A percentile compares a stretch with the other conserved stretches of the same genome.
Conservation (phyloP, 2,113 vertebrate genomes). For the Macheiramphus alcinus region DNA sequence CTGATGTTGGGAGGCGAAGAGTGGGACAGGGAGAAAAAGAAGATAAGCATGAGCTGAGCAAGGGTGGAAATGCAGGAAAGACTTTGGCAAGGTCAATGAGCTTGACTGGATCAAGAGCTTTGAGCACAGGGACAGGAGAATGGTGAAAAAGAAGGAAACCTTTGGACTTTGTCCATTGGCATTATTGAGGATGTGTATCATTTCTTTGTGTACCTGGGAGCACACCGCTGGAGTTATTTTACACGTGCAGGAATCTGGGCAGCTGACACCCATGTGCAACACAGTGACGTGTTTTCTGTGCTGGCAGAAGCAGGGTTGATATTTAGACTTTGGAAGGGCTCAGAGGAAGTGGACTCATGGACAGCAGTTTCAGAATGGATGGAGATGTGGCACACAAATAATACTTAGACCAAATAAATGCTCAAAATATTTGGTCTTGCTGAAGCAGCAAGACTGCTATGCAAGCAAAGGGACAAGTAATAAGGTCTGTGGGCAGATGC, state of each 20-base stretch:
- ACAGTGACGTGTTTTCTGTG: neutral
- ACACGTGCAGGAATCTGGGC: neutral
- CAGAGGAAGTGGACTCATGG: neutral
- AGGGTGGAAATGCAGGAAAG: neutral
- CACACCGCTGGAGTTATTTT: fast-evolving
- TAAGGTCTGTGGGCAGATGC: neutral
- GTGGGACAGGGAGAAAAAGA: neutral
- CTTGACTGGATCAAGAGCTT: neutral
- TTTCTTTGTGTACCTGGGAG: neutral
- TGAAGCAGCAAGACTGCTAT: neutral
- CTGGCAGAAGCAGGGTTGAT: neutral
- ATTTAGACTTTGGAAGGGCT: neutral
- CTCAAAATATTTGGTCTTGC: neutral
- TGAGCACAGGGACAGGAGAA: neutral
- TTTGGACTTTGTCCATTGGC: neutral
- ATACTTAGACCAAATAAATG: neutral
- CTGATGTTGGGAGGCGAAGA: neutral
- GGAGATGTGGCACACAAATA: neutral
- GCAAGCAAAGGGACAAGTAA: neutral
- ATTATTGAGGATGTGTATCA: neutral
- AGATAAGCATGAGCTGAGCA: neutral
- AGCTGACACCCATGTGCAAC: neutral
- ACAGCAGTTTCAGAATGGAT: neutral
- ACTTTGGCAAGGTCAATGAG: neutral
- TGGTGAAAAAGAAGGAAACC: neutral